Base-by-base conservation (phyloP, 1,140 invertebrate genomes). In the Samia ricini region DNA sequence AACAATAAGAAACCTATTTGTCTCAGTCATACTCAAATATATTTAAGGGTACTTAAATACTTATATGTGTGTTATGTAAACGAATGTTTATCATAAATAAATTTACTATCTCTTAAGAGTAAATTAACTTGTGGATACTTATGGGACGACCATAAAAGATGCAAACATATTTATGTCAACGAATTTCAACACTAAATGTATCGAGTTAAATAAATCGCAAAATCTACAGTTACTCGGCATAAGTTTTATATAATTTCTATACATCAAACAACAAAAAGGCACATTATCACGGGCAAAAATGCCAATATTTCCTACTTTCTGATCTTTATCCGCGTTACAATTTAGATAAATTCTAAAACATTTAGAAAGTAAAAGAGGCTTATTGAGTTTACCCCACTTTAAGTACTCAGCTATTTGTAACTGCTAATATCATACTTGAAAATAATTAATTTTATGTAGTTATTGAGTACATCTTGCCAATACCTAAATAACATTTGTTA, bases 391-490 rank as follows among this genome's bases (percentile, higher is more conserved):
- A 42, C 12, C 33, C 33, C 12, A 42, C 33, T 42, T 42, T 12
- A 42, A 42, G 10, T 15, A 42, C 33, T 5, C n/a, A 12, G n/a
- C 33, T 15, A 42, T 42, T 42, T 42, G 33, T 42, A 42, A 42
- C 33, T 42, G 33, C 33, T 12, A 15, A 42, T 42, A 42, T 12
- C 33, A 3, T 42, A 12, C 33, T 42, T 42, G 1, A 42, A 42
- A 42, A 42, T 42, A 1, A 15, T 42, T 4, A 42, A 42, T 42
- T 42, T 15, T 15, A 15, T 61, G 60, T 36, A 26, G 51, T 54
- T 60, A 19, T 55, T 24, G 33, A 42, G 49, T 54, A 56, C 58
- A 66, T 85, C 82, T 85, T 83, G 80, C 82, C 80, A 78, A 71
- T 72, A 8, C 26, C 26, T 26, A 26, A 4, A 26, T 26, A 26